Evolutionary conservation across 2,888 invertebrate genomes (phyloP), one percentile per base, ranked within the genome.

Genomic region (Andricus curvator): DNA sequence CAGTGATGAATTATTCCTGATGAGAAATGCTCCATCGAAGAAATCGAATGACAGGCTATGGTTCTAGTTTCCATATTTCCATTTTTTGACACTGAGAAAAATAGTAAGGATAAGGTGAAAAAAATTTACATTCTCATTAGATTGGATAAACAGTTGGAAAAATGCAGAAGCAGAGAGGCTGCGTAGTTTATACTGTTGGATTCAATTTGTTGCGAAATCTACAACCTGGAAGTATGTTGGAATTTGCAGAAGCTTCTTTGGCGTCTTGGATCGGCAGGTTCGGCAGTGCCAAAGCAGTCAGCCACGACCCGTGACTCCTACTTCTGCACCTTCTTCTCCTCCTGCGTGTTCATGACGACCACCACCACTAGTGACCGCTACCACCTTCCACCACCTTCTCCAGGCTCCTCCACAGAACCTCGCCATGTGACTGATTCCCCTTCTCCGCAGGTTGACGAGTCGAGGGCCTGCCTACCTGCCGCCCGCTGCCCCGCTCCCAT

Each of bases 341-440:
- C 15, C 13, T 44, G 41, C 56, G 44, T 68, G 62, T 76, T 15
- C 25, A 62, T 62, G 25, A 62, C 25, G 62, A 25, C 78, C 85
- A 80, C 79, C 60, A 78, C 48, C 64, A 56, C 78, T 78, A 62
- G 62, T 70, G 62, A 78, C 77, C 62, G 48, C 78, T 66, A 60
- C 48, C 74, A 74, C 60, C 78, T 79, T 80, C 81, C 82, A 82
- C 85, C 86, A 84, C 84, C 85, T 83, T 80, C 80, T 66, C 77
- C 66, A 78, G 78, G 81, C 80, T 80, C 85, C 82, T 82, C 80
- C 79, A 84, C 80, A 86, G 87, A 86, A 81, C 89, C 89, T 89
- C 88, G 90, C 92, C 92, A 92, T 92, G 92, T 92, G 92, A 92
- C 92, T 92, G 91, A 92, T 91, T 90, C 90, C 92, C 92, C 92